phyloP scores from a whole-genome alignment of 2,797 vertebrate species.

The Mormyrus proboscirostris region DNA sequence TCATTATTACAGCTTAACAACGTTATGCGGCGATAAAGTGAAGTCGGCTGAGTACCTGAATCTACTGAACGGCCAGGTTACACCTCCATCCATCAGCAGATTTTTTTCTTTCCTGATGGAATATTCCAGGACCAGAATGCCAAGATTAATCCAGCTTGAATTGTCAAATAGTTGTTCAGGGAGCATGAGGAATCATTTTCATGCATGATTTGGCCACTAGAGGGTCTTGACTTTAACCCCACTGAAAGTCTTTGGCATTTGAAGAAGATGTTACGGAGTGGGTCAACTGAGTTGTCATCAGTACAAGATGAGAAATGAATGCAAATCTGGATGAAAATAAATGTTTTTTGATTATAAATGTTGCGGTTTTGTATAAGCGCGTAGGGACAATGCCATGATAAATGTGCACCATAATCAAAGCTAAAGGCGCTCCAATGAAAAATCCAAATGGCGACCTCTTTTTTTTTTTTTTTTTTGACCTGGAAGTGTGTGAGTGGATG shows the following conservation, averaged over 20 bases:
- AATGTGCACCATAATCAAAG: not conserved
- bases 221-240: not conserved
- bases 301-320: not conserved
- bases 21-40: not conserved
- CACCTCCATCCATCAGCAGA: not conserved
- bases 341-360: not conserved
- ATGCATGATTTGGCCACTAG: not conserved
- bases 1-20: not conserved
- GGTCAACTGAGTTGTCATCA: not conserved
- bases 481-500: not conserved
- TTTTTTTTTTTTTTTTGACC: not conserved
- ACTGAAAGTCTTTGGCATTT: not conserved
- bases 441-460: not conserved
- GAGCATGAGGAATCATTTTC: not conserved
- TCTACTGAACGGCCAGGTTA: not conserved
- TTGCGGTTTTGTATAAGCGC: not conserved
- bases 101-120: not conserved
- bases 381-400: not conserved
- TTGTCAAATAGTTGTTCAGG: not conserved
- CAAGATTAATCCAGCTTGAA: not conserved
- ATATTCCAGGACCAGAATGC: not conserved
- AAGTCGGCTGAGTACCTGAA: not conserved
- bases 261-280: not conserved
- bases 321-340: not conserved
- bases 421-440: not conserved